Conservation (phyloP, 2,113 vertebrate genomes). For the Amphiprion ocellaris region DNA sequence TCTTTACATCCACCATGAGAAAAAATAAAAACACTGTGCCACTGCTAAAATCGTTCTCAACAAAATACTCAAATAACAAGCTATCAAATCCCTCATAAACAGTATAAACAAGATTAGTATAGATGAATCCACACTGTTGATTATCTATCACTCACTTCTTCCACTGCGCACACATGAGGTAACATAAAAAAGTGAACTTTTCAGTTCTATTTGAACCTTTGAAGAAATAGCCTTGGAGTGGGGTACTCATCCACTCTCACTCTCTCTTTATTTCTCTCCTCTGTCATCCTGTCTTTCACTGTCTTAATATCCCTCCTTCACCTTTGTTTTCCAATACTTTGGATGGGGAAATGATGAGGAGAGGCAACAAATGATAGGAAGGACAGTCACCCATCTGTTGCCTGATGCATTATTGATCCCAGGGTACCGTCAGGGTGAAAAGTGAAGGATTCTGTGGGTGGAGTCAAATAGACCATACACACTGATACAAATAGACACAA, state of each 20-base stretch:
- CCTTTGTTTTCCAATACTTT: conserved; percentile 69
- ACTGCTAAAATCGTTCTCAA: neutral
- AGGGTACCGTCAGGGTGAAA: conserved; percentile 64
- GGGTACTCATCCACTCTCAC: conserved; percentile 14
- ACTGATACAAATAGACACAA: conserved; percentile 16
- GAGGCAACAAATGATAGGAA: conserved; percentile 72
- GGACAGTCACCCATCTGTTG: conserved; percentile 75
- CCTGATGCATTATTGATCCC: conserved; percentile 82
- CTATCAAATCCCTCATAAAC: neutral
- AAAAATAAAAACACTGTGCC: neutral
- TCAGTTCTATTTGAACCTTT: conserved; percentile 15
- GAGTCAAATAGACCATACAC: conserved; percentile 21
- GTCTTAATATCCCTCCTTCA: conserved; percentile 46
- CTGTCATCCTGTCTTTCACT: conserved; percentile 33
- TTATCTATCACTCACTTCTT: neutral
- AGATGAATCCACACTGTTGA: neutral
- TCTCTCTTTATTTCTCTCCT: conserved; percentile 26
- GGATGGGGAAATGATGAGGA: conserved; percentile 59
- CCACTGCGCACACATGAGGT: neutral
- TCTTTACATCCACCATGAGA: conserved; percentile 20
- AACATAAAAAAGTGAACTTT: conserved; percentile 21
- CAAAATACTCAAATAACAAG: neutral
- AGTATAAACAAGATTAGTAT: neutral
- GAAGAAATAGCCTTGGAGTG: conserved; percentile 32
- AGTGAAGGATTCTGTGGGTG: conserved; percentile 60